Conservation (phyloP, 2,797 vertebrate species). For the Buphagus erythrorhynchus region DNA sequence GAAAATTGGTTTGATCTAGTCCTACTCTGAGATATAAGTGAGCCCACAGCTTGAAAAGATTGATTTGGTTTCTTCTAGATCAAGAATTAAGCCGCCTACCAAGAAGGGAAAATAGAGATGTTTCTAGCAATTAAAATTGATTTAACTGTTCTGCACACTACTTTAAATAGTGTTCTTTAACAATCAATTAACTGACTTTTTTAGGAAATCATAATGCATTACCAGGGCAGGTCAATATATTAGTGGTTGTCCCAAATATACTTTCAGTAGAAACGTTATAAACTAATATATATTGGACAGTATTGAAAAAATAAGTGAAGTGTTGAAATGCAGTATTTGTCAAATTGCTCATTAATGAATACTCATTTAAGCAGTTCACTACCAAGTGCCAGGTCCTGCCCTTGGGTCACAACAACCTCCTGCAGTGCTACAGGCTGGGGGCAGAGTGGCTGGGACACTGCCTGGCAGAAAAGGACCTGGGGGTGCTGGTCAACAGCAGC, state of each 20-base stretch:
- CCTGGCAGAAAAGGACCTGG: accelerated
- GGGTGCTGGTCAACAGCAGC: background rate
- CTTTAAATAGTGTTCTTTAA: background rate
- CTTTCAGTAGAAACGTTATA: background rate
- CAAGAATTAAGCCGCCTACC: background rate
- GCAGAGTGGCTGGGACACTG: background rate
- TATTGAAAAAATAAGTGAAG: background rate
- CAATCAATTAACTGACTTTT: background rate
- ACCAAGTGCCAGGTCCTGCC: background rate
- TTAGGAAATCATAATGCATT: background rate
- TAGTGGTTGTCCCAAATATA: background rate
- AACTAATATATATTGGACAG: background rate
- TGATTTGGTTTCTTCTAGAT: background rate
- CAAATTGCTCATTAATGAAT: background rate
- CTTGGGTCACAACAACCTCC: background rate
- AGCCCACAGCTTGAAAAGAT: background rate
- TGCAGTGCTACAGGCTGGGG: accelerated
- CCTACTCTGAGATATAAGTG: background rate
- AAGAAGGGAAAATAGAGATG: background rate
- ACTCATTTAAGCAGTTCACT: background rate
- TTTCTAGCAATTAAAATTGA: background rate
- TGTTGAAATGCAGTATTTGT: background rate
- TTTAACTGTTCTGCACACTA: background rate
- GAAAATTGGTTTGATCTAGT: background rate
- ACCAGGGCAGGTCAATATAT: background rate